phyloP scores from a whole-genome alignment of 2,888 invertebrate genomes.

The Diarsia mendica region DNA sequence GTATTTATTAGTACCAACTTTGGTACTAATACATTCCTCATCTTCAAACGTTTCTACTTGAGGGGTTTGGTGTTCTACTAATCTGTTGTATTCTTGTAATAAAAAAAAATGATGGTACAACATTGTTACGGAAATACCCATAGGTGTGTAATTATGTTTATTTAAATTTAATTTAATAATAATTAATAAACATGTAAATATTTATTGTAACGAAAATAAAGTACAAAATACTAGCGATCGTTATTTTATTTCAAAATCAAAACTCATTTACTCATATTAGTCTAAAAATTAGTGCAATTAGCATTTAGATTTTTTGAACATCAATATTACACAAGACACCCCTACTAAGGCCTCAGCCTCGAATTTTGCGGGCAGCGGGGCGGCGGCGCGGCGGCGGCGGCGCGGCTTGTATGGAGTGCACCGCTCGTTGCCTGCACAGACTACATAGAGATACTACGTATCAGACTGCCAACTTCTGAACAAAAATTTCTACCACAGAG shows the following conservation, averaged over 20 bases:
- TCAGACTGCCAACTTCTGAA: no score
- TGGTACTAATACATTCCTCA: neutral
- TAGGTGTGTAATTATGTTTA: constrained; percentile 37
- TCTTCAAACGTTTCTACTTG: constrained; percentile 2
- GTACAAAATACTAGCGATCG: constrained; percentile 62
- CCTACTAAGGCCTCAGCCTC: no score
- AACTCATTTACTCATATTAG: neutral
- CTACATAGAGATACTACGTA: no score
- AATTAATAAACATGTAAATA: constrained; percentile 57
- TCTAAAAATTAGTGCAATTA: no score
- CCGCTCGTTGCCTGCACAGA: no score
- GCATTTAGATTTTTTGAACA: no score
- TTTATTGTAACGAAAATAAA: constrained; percentile 65
- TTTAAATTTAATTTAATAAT: constrained; percentile 37
- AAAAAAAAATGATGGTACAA: constrained; percentile 41
- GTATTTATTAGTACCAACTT: no score
- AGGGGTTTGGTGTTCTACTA: neutral
- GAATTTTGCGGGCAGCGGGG: no score
- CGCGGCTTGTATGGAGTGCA: no score
- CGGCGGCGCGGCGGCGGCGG: no score
- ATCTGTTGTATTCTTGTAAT: constrained; percentile 58
- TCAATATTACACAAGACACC: no score
- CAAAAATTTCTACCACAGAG: no score
- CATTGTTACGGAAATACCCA: constrained; percentile 18
- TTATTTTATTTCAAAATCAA: constrained; percentile 26